phyloP scores from a whole-genome alignment of 2,888 invertebrate genomes.

The Anagyrus pseudococci region DNA sequence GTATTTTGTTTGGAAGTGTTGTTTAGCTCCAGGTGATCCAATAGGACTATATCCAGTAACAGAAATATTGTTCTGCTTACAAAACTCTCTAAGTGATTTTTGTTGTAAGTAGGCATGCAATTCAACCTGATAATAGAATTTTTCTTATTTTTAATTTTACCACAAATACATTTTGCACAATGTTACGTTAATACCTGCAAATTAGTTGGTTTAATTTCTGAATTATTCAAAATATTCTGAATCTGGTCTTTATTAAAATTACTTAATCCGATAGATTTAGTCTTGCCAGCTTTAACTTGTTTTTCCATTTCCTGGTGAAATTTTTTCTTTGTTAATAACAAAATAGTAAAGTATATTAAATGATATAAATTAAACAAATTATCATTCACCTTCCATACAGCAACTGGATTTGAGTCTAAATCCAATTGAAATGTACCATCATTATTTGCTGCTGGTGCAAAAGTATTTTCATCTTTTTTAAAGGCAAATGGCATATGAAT shows the following conservation, averaged over 20 bases:
- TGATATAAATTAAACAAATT: slow-evolving; percentile 3
- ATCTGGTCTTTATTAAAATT: slow-evolving; percentile 80
- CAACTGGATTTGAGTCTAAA: slow-evolving; percentile 69
- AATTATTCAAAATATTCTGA: slow-evolving; percentile 66
- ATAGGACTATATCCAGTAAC: slow-evolving; percentile 75
- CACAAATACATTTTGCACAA: not conserved
- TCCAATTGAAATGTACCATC: slow-evolving; percentile 70
- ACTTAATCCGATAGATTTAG: slow-evolving; percentile 79
- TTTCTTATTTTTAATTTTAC: not conserved
- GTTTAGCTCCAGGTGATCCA: slow-evolving; percentile 74
- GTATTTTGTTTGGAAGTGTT: slow-evolving; percentile 56
- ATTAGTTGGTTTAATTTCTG: slow-evolving; percentile 74
- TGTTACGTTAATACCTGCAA: slow-evolving; percentile 63
- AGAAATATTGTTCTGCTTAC: slow-evolving; percentile 69
- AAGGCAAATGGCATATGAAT: slow-evolving; percentile 80
- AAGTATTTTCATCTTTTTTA: slow-evolving; percentile 64
- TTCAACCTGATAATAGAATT: slow-evolving; percentile 66
- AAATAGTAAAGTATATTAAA: not conserved
- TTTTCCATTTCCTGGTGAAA: slow-evolving; percentile 77
- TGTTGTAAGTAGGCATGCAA: slow-evolving; percentile 81
- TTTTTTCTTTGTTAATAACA: no score
- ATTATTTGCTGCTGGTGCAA: slow-evolving; percentile 66
- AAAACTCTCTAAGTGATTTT: slow-evolving; percentile 68
- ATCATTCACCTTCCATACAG: slow-evolving; percentile 71
- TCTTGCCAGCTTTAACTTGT: slow-evolving; percentile 70